Conservation (phyloP, 2,797 vertebrate genomes). For the Argentina silus region DNA sequence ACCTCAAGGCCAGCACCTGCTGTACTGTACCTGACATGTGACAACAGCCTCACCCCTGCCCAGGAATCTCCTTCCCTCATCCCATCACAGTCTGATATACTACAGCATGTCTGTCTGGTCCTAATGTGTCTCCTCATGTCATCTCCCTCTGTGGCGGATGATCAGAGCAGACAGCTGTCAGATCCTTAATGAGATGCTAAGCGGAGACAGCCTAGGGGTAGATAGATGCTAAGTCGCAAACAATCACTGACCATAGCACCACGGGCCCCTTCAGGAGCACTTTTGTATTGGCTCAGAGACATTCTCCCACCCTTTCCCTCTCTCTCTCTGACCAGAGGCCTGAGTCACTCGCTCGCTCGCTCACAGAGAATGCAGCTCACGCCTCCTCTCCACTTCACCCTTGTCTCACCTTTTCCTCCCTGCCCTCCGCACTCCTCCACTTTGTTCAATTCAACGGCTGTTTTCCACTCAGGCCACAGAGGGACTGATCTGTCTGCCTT, state of each 20-base stretch:
- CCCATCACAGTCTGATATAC: constrained; percentile 9
- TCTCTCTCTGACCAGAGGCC: constrained; percentile 21
- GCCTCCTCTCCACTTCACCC: constrained; percentile 39
- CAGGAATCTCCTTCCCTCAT: constrained; percentile 53
- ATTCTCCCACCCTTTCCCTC: background rate
- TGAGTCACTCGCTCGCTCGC: constrained; percentile 35
- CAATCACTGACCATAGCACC: background rate
- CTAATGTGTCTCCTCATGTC: constrained; percentile 64
- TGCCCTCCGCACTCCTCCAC: constrained; percentile 50
- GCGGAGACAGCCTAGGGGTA: constrained; percentile 43
- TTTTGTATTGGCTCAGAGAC: background rate
- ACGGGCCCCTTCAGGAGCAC: background rate
- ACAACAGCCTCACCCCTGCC: constrained; percentile 68
- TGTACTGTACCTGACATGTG: constrained; percentile 66
- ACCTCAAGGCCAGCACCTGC: constrained; percentile 75
- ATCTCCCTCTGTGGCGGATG: background rate
- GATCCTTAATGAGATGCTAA: constrained; percentile 67
- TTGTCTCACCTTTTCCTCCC: constrained; percentile 60
- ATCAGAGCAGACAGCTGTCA: constrained; percentile 5
- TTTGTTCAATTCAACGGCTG: constrained; percentile 54
- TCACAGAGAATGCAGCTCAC: constrained; percentile 44
- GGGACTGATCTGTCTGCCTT: constrained; percentile 41
- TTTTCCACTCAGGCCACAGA: constrained; percentile 53
- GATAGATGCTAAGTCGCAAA: background rate
- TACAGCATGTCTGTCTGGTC: constrained; percentile 42